Evolutionary conservation across 2,888 invertebrate species (phyloP).

Genomic region (Diplazon laetatorius): DNA sequence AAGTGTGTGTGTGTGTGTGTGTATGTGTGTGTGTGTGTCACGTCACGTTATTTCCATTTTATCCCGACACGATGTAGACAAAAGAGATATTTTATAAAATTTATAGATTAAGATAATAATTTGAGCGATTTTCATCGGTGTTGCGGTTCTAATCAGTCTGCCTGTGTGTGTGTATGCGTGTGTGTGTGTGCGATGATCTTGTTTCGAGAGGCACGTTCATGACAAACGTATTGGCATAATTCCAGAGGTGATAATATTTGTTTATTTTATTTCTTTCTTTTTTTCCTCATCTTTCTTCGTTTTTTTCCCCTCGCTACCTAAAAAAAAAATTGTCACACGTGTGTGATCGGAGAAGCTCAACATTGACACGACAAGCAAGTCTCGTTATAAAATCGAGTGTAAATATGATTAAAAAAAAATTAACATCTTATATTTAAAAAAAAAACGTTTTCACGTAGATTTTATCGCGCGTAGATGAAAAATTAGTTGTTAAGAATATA

Average conservation of each 20-base stretch:
- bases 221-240: slow-evolving; percentile 55
- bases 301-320: background rate
- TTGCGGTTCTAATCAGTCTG: slow-evolving; percentile 24
- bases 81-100: slow-evolving; percentile 56
- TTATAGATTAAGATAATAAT: slow-evolving; percentile 44
- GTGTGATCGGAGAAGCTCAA: slow-evolving; percentile 42
- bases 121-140: slow-evolving; percentile 57
- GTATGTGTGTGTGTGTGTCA: slow-evolving; percentile 48
- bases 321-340: slow-evolving; percentile 17
- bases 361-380: slow-evolving; percentile 32
- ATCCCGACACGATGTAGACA: slow-evolving; percentile 43
- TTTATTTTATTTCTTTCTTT: slow-evolving; percentile 1
- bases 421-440: too few relatives aligned
- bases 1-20: slow-evolving; percentile 50
- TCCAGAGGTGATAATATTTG: slow-evolving; percentile 15
- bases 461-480: slow-evolving; percentile 38
- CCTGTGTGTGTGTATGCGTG: slow-evolving; percentile 28
- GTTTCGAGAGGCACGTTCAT: slow-evolving; percentile 34
- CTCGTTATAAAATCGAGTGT: slow-evolving; percentile 45
- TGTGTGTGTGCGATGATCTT: slow-evolving; percentile 21
- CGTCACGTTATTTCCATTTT: slow-evolving; percentile 54
- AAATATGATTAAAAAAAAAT: slow-evolving; percentile 43
- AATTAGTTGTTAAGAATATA: slow-evolving; percentile 37
- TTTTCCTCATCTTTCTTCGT: too few relatives aligned
- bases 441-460: slow-evolving; percentile 39